Evolutionary conservation across 2,888 invertebrate genomes (phyloP).

Genomic region (Troides aeacus): DNA sequence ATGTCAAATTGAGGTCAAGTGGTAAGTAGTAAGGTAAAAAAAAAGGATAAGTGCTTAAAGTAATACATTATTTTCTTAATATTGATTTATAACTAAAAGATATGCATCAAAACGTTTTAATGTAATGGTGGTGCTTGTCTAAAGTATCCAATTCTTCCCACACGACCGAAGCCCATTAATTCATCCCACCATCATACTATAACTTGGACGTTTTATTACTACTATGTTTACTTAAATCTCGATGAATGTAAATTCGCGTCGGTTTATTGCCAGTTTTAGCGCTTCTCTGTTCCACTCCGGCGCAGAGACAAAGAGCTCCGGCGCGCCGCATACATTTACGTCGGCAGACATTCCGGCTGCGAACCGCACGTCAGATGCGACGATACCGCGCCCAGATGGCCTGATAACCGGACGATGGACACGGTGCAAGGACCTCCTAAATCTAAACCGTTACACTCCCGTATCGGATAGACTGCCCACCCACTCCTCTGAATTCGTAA

Average conservation of each 20-base stretch:
- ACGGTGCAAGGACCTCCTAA: constrained; percentile 50
- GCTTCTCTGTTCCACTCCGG: constrained; percentile 15
- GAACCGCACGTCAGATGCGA: constrained; percentile 39
- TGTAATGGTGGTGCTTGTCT: background rate
- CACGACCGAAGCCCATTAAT: background rate
- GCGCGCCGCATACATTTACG: constrained; percentile 40
- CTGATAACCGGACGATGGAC: constrained; percentile 36
- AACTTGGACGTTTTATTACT: constrained; percentile 21
- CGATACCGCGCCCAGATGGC: constrained; percentile 38
- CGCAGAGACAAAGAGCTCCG: constrained; percentile 43
- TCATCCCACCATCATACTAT: constrained; percentile 6
- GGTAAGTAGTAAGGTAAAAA: too few species aligned
- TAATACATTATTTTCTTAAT: too few species aligned
- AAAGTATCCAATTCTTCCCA: background rate
- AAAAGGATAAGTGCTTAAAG: too few species aligned
- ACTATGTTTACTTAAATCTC: constrained; percentile 22
- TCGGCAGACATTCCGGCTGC: constrained; percentile 56
- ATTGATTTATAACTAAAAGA: too few species aligned
- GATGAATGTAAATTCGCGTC: constrained; percentile 19
- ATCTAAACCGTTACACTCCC: constrained; percentile 37
- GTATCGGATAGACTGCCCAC: constrained; percentile 2
- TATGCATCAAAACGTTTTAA: background rate
- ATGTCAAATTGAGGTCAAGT: too few species aligned
- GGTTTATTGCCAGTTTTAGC: constrained; percentile 20
- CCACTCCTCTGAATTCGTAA: constrained; percentile 8